A percentile compares a stretch with the other conserved stretches of the same genome.
Conservation (phyloP, 2,113 vertebrate species). For the Urocitellus parryii region DNA sequence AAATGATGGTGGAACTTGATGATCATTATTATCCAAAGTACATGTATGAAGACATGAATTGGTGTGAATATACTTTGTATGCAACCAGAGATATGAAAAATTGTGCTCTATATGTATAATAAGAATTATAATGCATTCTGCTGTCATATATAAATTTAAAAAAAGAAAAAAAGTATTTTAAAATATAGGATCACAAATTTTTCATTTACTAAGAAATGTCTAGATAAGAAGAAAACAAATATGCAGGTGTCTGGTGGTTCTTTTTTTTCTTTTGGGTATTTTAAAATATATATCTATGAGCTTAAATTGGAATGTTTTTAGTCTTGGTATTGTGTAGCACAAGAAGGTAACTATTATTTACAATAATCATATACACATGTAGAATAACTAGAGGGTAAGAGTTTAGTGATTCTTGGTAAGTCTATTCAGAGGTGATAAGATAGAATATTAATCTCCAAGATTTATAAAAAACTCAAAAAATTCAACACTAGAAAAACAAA, state of each 20-base stretch:
- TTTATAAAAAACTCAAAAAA: no score
- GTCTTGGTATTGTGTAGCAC: background rate
- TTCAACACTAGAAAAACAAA: no score
- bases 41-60: no score
- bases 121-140: no score
- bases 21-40: no score
- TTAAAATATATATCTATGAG: background rate
- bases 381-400: background rate
- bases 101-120: no score
- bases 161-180: background rate
- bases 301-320: background rate
- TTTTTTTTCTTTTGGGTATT: background rate
- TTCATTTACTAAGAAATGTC: background rate
- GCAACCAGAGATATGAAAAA: no score
- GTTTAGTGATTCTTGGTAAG: background rate
- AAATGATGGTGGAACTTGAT: no score
- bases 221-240: background rate
- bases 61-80: no score
- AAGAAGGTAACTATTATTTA: background rate
- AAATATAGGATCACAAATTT: constrained; percentile 16
- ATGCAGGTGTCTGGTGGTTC: background rate
- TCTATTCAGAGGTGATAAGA: no score
- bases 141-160: no score
- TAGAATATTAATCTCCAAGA: no score
- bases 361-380: background rate